A percentile compares a stretch with the other conserved stretches of the same genome.
These are phyloP conservation scores for Nomada ferruginata DNA, from an alignment of 2,888 invertebrate genomes.

Conservation along the genomic window DNA sequence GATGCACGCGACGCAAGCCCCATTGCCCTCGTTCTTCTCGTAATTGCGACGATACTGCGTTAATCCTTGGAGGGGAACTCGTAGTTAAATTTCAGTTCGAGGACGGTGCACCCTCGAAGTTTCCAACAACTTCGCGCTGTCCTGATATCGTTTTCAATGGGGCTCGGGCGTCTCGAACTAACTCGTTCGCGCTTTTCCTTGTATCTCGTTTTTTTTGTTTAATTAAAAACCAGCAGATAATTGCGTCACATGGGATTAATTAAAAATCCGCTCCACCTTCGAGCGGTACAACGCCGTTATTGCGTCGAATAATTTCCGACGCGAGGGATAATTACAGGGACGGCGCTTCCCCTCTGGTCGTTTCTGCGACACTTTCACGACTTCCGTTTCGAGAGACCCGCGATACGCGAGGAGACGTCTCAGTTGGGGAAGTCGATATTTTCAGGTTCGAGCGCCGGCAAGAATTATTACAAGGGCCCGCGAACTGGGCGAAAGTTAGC, in stretches of 20 bases:
- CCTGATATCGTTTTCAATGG: slow-evolving; percentile 62
- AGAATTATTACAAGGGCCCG: slow-evolving; percentile 38
- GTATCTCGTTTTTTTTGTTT: slow-evolving; percentile 7
- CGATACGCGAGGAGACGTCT: background rate
- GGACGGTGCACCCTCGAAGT: slow-evolving; percentile 65
- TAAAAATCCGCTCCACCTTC: slow-evolving; percentile 35
- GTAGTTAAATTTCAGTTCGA: slow-evolving; percentile 72
- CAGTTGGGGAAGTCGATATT: background rate
- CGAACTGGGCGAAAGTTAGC: slow-evolving; percentile 62
- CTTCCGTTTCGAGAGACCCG: background rate
- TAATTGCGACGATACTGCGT: slow-evolving; percentile 71
- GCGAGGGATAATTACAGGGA: slow-evolving; percentile 26
- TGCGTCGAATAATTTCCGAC: slow-evolving; percentile 13
- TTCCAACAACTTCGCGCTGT: slow-evolving; percentile 59
- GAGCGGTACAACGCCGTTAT: background rate
- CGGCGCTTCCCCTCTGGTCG: background rate
- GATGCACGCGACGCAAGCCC: slow-evolving; percentile 44
- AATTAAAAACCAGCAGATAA: slow-evolving; percentile 51
- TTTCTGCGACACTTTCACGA: background rate
- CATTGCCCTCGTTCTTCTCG: slow-evolving; percentile 63
- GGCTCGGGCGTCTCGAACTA: slow-evolving; percentile 40
- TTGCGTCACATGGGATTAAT: slow-evolving; percentile 40
- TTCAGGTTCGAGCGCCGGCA: slow-evolving; percentile 19
- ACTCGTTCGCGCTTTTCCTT: background rate
- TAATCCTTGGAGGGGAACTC: slow-evolving; percentile 69